Base-by-base conservation (phyloP, 2,888 invertebrate genomes). In the Macrosiphum euphorbiae region DNA sequence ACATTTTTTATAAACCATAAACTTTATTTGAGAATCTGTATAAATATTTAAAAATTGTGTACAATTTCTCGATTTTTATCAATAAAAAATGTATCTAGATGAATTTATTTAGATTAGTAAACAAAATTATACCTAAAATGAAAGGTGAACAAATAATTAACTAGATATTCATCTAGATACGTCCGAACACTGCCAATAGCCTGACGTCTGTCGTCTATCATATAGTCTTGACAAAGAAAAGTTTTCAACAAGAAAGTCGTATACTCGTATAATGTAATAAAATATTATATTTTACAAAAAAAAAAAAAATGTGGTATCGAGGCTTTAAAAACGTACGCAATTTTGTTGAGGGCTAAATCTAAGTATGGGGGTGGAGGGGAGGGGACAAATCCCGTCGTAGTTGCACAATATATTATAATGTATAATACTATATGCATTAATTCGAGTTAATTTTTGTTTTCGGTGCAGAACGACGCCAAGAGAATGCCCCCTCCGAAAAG, bases 401-500 rank as follows among this genome's bases (percentile, higher is more conserved):
- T 8, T 35, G 3, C 7, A 20, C 50, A 13, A 50, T 10, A 50
- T 50, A 52, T 50, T 44, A 44, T 44, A 44, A 44, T 44, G 1
- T 50, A 50, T 50, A 50, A 50, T n/a, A 26, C 3, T n/a, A 78
- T 13, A 2, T 13, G 47, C 4, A 28, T n/a, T 86, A n/a, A 86
- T 50, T n/a, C 8, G 8, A 28, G 7, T 87, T 3, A 16, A 50
- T 87, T 87, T 87, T 41, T 91, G 41, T 92, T 67, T 84, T 44
- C 20, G 41, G n/a, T 86, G 44, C 95, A 97, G 97, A 96, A 96
- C 95, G 97, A 97, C 58, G 96, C 96, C 90, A 96, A 97, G 95
- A 95, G 97, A 95, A 98, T 98, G 97, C 98, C 97, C 26, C 98
- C 98, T 13, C 98, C 98, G 0, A 97, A 97, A 95, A 92, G 89